Conservation (phyloP, 2,113 vertebrate genomes). For the Machaerirhynchus nigripectus region DNA sequence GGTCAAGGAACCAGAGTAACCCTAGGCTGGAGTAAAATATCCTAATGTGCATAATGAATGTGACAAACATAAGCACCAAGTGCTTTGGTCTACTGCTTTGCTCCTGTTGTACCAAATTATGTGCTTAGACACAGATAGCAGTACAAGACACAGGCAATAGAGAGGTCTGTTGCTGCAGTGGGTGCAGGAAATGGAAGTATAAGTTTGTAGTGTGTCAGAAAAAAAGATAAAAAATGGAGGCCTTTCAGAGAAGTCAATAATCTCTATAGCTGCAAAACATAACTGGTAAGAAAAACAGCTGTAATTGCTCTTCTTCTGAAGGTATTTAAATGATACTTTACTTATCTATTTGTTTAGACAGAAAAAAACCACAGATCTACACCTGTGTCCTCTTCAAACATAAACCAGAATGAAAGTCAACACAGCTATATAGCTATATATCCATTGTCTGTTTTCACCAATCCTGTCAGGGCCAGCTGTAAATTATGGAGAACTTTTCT, state of each 20-base stretch:
- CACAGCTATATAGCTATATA: background rate
- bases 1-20: background rate
- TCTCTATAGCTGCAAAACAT: background rate
- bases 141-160: too few relatives aligned
- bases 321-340: background rate
- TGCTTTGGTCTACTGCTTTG: background rate
- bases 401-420: background rate
- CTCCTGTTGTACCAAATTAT: background rate
- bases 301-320: background rate
- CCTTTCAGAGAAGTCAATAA: background rate
- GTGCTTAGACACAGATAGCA: background rate
- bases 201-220: background rate
- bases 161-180: background rate
- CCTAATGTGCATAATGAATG: background rate
- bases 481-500: background rate
- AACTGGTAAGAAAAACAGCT: background rate
- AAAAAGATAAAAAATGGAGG: background rate
- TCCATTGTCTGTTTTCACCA: background rate
- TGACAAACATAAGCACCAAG: background rate
- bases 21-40: background rate
- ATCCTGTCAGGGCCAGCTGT: background rate
- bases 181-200: background rate
- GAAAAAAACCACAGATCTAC: background rate
- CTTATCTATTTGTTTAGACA: background rate
- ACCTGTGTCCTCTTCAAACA: background rate